Conservation (phyloP, 2,888 invertebrate genomes). For the Marronus borbonicus region DNA sequence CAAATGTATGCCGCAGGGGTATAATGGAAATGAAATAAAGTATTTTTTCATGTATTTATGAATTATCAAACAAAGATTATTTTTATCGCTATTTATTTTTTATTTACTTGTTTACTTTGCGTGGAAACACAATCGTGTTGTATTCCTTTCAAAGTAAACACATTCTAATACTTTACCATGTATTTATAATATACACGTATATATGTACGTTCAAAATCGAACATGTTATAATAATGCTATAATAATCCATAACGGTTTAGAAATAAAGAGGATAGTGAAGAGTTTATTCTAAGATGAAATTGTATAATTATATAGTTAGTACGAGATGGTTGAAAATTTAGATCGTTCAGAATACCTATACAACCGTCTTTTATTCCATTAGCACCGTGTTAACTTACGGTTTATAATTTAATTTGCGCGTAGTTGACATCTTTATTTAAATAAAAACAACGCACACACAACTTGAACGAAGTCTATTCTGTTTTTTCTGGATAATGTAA, state of each 20-base stretch:
- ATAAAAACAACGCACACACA: slow-evolving; percentile 34
- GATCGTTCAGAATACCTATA: slow-evolving; percentile 5
- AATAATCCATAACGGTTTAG: slow-evolving; percentile 10
- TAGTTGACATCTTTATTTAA: slow-evolving; percentile 46
- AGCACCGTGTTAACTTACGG: slow-evolving; percentile 15
- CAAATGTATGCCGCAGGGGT: slow-evolving; percentile 32
- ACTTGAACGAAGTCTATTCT: too few relatives aligned
- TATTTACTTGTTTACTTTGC: slow-evolving; percentile 46
- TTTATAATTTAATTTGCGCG: slow-evolving; percentile 42
- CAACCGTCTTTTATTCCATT: slow-evolving; percentile 40
- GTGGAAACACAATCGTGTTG: slow-evolving; percentile 37
- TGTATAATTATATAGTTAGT: slow-evolving; percentile 7
- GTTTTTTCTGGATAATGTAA: too few relatives aligned
- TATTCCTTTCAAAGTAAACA: slow-evolving; percentile 45
- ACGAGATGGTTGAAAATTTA: slow-evolving; percentile 15
- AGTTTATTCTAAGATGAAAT: background rate
- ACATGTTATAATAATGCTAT: background rate
- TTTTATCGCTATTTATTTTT: slow-evolving; percentile 44
- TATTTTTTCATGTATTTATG: slow-evolving; percentile 47
- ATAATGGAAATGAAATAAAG: slow-evolving; percentile 40
- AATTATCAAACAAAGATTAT: slow-evolving; percentile 47
- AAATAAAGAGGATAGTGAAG: background rate
- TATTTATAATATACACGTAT: slow-evolving; percentile 7
- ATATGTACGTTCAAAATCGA: slow-evolving; percentile 1
- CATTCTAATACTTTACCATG: slow-evolving; percentile 22